phyloP scores from a whole-genome alignment of 2,888 invertebrate species.

The Spatulosminthurus flaviceps region DNA sequence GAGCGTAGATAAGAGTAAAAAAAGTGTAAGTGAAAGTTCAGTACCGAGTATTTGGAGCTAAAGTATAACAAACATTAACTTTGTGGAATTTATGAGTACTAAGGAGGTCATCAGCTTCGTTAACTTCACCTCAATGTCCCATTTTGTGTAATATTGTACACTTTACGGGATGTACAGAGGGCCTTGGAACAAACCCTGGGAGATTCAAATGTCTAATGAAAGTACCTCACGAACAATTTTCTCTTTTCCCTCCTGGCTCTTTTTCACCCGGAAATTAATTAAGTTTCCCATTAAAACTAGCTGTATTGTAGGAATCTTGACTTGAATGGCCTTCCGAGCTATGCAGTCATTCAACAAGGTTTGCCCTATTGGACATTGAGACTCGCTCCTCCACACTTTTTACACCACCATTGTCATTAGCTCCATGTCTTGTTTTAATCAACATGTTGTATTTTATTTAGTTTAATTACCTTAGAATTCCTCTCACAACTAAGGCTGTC shows the following conservation, averaged over 20 bases:
- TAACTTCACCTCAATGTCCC: conserved; percentile 38
- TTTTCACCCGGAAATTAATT: conserved; percentile 44
- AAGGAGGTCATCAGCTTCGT: conserved; percentile 22
- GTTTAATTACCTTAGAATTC: conserved; percentile 15
- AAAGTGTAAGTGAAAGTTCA: neutral
- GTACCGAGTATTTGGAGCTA: neutral
- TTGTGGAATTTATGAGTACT: neutral
- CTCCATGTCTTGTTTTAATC: conserved; percentile 27
- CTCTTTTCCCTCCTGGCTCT: conserved; percentile 19
- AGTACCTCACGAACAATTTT: conserved; percentile 7
- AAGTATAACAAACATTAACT: conserved; percentile 21
- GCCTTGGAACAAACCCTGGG: neutral
- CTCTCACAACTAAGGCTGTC: neutral
- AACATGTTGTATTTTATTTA: conserved; percentile 34
- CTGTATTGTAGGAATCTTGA: conserved; percentile 31
- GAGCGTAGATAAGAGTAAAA: neutral
- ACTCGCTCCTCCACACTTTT: conserved; percentile 5
- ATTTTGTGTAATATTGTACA: conserved; percentile 11
- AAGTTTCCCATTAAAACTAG: conserved; percentile 41
- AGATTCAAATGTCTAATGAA: conserved; percentile 7
- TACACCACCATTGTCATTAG: conserved; percentile 29
- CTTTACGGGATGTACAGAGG: neutral
- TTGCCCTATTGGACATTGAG: neutral
- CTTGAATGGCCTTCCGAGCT: conserved; percentile 18
- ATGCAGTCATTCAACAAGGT: neutral